Percentiles rank a stretch among this genome's conserved stretches.
These are phyloP conservation scores for Epinephelus moara DNA, from an alignment of 2,113 vertebrate species.

Conservation along the genomic window DNA sequence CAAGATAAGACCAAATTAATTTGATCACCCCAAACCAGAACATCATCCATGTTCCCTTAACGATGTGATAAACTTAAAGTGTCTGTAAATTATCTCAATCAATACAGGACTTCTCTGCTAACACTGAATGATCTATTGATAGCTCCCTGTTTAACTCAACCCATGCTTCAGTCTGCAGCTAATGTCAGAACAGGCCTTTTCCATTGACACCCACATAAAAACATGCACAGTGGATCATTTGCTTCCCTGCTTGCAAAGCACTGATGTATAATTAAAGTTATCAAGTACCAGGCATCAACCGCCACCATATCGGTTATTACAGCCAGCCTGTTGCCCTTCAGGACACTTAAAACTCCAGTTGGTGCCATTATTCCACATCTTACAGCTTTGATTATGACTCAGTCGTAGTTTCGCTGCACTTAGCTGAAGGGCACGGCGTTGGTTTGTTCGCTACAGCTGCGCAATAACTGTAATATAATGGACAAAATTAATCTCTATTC, in stretches of 20 bases:
- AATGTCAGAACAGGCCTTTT: background rate
- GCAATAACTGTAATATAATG: background rate
- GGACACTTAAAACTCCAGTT: constrained; percentile 9
- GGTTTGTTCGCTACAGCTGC: background rate
- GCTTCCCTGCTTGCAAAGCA: background rate
- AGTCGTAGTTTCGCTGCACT: background rate
- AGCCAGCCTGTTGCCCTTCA: background rate
- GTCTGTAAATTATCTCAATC: background rate
- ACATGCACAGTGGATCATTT: background rate
- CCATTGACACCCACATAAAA: constrained; percentile 9
- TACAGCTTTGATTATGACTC: constrained; percentile 5
- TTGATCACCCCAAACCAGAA: background rate
- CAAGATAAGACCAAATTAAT: background rate
- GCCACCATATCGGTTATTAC: background rate
- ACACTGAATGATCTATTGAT: background rate
- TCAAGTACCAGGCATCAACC: background rate
- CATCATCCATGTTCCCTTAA: background rate
- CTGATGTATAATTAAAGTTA: constrained; percentile 23
- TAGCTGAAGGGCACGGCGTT: constrained; percentile 13
- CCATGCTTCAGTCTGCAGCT: constrained; percentile 3
- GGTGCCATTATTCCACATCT: constrained; percentile 14
- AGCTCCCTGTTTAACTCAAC: background rate
- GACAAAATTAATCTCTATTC: background rate
- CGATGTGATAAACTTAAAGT: background rate
- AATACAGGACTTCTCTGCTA: background rate